Conservation (phyloP, 2,888 invertebrate genomes). For the Drosophila robusta region DNA sequence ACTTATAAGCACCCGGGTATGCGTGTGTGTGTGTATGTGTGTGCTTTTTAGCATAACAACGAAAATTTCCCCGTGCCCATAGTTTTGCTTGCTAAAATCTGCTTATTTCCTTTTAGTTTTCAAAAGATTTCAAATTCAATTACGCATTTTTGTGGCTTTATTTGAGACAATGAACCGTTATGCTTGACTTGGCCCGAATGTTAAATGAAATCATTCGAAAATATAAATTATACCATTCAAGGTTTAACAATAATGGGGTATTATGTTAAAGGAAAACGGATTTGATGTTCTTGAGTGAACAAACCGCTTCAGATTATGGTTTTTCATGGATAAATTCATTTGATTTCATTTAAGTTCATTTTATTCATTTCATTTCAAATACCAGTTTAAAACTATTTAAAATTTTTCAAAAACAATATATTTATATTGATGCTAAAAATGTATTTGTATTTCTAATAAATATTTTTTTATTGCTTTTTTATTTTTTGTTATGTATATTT, state of each 20-base stretch:
- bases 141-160: conserved; percentile 58
- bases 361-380: no score
- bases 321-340: no score
- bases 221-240: conserved; percentile 2
- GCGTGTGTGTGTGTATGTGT: conserved; percentile 2
- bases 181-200: conserved; percentile 26
- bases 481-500: no score
- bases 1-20: conserved; percentile 5
- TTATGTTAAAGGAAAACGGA: neutral
- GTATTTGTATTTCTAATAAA: no score
- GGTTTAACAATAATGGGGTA: neutral
- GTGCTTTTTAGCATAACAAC: conserved; percentile 11
- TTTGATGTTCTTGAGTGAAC: neutral
- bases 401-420: no score
- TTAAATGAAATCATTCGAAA: conserved; percentile 29
- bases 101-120: conserved; percentile 53
- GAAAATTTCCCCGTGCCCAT: conserved; percentile 25
- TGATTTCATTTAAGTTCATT: no score
- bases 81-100: conserved; percentile 57
- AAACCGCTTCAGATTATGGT: neutral
- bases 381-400: no score
- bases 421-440: no score
- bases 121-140: conserved; percentile 57
- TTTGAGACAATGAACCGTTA: conserved; percentile 18
- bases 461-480: no score